Percentiles rank a stretch among this genome's conserved stretches.
Evolutionary conservation across 1,140 invertebrate genomes (phyloP).

Genomic region (Arion vulgaris): DNA sequence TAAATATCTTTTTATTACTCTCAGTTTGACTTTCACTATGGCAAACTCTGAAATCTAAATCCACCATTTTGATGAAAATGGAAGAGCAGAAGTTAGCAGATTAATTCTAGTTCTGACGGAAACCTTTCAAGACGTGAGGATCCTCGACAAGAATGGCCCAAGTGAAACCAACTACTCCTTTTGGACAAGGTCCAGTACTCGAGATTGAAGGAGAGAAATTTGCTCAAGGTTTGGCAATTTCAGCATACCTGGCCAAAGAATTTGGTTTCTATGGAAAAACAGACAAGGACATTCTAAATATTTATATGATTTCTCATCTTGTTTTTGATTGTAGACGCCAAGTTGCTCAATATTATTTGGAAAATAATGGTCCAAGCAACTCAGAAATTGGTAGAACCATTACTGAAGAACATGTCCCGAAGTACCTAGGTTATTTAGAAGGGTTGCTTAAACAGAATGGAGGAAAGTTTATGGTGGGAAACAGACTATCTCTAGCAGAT

Average conservation of each 20-base stretch:
- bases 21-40: neutral
- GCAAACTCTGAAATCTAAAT: neutral
- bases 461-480: conserved; percentile 23
- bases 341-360: neutral
- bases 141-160: neutral
- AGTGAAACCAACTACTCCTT: neutral
- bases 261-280: conserved; percentile 3
- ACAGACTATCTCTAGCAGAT: conserved; percentile 4
- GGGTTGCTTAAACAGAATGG: conserved; percentile 34
- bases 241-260: neutral
- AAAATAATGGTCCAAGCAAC: neutral
- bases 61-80: neutral
- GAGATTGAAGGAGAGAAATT: conserved; percentile 23
- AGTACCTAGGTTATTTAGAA: conserved; percentile 30
- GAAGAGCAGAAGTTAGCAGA: neutral
- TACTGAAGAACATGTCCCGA: conserved; percentile 20
- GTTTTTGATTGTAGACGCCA: neutral
- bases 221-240: conserved; percentile 9
- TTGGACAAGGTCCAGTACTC: neutral
- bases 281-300: neutral
- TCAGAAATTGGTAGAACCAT: neutral
- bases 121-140: neutral
- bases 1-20: too few relatives aligned
- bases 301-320: conserved; percentile 5
- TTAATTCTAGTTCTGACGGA: neutral